These are phyloP conservation scores for Loriculus beryllinus DNA, from an alignment of 2,797 vertebrate genomes.

Conservation along the genomic window DNA sequence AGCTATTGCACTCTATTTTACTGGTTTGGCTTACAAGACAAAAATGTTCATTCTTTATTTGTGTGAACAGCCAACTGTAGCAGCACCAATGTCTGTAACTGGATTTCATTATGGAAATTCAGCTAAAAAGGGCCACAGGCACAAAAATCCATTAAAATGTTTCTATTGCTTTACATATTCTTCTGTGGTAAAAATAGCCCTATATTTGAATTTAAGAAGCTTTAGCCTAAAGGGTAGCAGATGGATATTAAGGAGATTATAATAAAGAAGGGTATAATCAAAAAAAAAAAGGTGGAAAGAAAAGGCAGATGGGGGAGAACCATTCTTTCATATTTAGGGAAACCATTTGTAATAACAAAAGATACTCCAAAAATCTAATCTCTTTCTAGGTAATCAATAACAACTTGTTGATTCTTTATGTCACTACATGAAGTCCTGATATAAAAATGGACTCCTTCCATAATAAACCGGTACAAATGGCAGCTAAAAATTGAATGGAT, in stretches of 20 bases:
- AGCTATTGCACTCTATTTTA: constrained; percentile 20
- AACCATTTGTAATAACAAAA: constrained; percentile 19
- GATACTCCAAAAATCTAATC: constrained; percentile 22
- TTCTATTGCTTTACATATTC: constrained; percentile 79
- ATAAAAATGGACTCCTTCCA: not conserved
- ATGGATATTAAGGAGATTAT: constrained; percentile 82
- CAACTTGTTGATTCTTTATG: not conserved
- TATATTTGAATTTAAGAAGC: constrained; percentile 79
- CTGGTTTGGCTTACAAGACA: constrained; percentile 34
- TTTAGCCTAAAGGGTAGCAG: constrained; percentile 76
- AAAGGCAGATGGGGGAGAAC: constrained; percentile 28
- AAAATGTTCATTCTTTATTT: constrained; percentile 56
- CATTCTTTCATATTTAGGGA: constrained; percentile 46
- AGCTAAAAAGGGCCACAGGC: constrained; percentile 72
- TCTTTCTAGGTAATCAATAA: not conserved
- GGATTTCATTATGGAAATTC: constrained; percentile 81
- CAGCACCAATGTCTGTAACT: constrained; percentile 71
- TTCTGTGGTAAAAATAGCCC: constrained; percentile 78
- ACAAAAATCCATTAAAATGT: constrained; percentile 79
- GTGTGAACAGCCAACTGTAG: constrained; percentile 68
- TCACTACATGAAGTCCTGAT: not conserved
- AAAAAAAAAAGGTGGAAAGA: constrained; percentile 26
- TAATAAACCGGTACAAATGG: not conserved
- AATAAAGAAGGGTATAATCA: constrained; percentile 74
- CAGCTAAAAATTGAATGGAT: not conserved